phyloP scores from a whole-genome alignment of 2,797 vertebrate genomes.

The Phoeniculus purpureus region DNA sequence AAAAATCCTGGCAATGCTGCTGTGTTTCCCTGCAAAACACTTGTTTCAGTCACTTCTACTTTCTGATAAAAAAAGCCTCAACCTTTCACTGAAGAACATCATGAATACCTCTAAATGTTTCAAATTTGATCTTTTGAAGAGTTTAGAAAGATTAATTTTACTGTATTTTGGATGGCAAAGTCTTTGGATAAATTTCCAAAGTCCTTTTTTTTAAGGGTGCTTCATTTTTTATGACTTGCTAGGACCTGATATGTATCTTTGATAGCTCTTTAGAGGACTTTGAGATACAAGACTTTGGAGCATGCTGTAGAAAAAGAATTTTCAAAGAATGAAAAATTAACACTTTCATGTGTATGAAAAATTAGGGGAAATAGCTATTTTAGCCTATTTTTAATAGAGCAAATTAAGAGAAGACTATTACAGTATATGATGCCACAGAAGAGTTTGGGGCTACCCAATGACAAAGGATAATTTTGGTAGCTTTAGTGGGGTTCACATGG shows the following conservation, averaged over 20 bases:
- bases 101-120: neutral
- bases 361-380: neutral
- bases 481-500: neutral
- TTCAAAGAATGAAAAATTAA: neutral
- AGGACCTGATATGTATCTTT: neutral
- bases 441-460: neutral
- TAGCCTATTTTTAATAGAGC: neutral
- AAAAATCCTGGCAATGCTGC: constrained; percentile 19
- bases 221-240: neutral
- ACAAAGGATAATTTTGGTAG: neutral
- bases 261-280: neutral
- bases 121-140: neutral
- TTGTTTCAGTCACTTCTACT: neutral
- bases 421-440: neutral
- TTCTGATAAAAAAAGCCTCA: neutral
- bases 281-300: neutral
- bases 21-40: neutral
- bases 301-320: neutral
- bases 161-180: neutral
- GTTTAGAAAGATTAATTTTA: neutral
- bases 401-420: neutral
- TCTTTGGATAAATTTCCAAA: neutral
- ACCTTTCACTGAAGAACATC: neutral
- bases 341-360: neutral
- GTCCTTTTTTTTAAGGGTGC: accelerated